Evolutionary conservation across 2,888 invertebrate genomes (phyloP), one percentile per base, ranked within the genome.

Genomic region (Fabriciana adippe): DNA sequence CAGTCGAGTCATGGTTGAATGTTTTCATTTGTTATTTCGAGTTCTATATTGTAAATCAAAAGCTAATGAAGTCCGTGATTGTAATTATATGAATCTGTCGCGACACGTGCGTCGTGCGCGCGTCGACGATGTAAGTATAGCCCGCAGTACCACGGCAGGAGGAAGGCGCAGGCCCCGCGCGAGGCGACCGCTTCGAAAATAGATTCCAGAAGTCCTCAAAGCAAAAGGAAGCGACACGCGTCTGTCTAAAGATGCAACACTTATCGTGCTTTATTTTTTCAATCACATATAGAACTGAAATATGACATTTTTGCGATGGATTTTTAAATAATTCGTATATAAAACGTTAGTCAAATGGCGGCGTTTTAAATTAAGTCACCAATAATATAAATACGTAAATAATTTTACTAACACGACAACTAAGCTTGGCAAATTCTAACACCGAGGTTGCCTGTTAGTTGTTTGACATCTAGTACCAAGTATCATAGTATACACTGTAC

Each of bases 41-140:
- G 16, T 16, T 11, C 16, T 16, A 35, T 18, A 31, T 51, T 51
- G 16, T 51, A 55, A 60, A 64, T 55, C 60, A 60, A 60, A 55
- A 55, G 35, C 45, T 41, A 3, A 66, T 59, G 31, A 14, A 35
- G 15, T 14, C 16, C 5, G 47, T 55, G 13, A 66, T 45, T 54
- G 35, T 57, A 53, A 61, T 31, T 21, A 55, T 60, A 65, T 61
- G 55, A 64, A 56, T 55, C 26, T 13, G 54, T 18, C 18, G 13
- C 41, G 61, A 21, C 54, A 41, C 60, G 18, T 48, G 64, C 13
- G 48, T 6, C 60, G 18, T 48, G 64, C 13, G 48, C 13, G 26
- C 16, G 64, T 55, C 50, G 66, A 55, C 64, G 67, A 67, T 26
- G 60, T 53, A 55, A 68, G 64, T 68, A 64, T 61, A 64, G 64